Evolutionary conservation across 2,113 vertebrate genomes (phyloP).

Genomic region (Glaucomys volans): DNA sequence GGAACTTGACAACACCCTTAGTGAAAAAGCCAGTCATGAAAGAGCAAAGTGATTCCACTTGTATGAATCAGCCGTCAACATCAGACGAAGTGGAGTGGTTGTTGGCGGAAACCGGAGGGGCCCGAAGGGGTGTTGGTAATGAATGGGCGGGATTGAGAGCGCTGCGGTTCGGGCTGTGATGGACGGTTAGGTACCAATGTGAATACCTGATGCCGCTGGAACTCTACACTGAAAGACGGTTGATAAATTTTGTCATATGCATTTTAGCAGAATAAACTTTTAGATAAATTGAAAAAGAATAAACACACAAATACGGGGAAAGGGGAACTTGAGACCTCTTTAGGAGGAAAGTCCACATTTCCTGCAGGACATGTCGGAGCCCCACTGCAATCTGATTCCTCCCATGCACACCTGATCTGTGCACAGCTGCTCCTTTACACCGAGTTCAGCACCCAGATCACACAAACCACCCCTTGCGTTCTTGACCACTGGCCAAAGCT

Average conservation of each 20-base stretch:
- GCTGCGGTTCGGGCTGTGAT: background rate
- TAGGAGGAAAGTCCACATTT: background rate
- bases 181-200: background rate
- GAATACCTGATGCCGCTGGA: background rate
- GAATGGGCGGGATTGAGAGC: background rate
- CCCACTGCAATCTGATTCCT: background rate
- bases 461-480: too few species aligned
- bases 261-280: background rate
- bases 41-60: too few species aligned
- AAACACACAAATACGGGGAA: background rate
- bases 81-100: background rate
- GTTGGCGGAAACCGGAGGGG: background rate
- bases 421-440: too few species aligned
- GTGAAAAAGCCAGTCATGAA: background rate
- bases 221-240: background rate
- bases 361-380: too few species aligned
- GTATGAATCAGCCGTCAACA: background rate
- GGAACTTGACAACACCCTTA: background rate
- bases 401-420: background rate
- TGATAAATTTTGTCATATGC: background rate
- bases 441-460: background rate
- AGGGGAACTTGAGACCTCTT: background rate
- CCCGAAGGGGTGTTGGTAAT: too few species aligned
- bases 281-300: background rate
- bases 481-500: background rate